Base-by-base conservation (phyloP, 2,888 invertebrate genomes). In the Sarcophaga caerulescens region DNA sequence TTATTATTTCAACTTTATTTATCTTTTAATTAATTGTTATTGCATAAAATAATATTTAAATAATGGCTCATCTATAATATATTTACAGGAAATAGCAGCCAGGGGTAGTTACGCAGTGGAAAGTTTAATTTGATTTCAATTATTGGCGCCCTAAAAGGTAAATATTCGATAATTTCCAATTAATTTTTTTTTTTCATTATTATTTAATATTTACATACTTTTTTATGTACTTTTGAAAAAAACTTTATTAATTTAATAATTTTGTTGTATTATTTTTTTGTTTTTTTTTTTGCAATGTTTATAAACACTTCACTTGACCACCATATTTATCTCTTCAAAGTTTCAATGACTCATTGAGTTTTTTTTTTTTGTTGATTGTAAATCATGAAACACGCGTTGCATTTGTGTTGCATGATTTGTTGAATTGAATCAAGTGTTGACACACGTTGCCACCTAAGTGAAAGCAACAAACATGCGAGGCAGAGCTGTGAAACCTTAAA, bases 291-390 rank as follows among this genome's bases (percentile, higher is more conserved):
- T 71, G 17, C 21, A 52, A 14, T 14, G 52, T 52, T 52, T 2
- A 52, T 21, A 62, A 71, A 35, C 65, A 76, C 76, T 82, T 81
- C 69, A 81, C 70, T 76, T 76, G 70, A 44, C 81, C 63, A 25
- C 76, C 74, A 75, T 69, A 35, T 35, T 35, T 35, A 35, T 35
- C 35, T 35, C 35, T 35, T 52, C 4, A 52, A 52, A 52, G 5
- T 14, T 52, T 14, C 17, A 17, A 17, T 52, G 52, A 52, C 1
- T 52, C 52, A 52, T 52, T 4, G 52, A 52, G 5, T 52, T 52
- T 52, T 35, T 8, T 8, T 4, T 12, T 52, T 0, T 52, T 12
- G 10, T 52, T 14, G 52, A 52, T 14, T 14, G 21, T 19, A 8
- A 62, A 71, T 70, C 52, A 19, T n/a, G 5, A 62, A 66, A 76